These are phyloP conservation scores for Panthera tigris DNA, from an alignment of 2,113 vertebrate genomes.

Conservation along the genomic window DNA sequence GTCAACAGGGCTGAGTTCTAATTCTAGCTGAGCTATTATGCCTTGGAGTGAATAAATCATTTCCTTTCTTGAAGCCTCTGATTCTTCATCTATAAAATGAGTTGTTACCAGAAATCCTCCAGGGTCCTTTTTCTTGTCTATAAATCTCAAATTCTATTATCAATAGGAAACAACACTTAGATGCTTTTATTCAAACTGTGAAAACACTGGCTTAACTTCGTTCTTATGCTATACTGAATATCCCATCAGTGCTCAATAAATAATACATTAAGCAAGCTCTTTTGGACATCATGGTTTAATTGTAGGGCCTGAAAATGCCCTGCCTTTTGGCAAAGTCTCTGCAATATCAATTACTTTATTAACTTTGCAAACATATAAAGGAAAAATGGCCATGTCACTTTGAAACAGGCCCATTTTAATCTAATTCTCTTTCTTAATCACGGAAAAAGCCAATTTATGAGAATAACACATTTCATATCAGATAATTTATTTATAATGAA, in stretches of 20 bases:
- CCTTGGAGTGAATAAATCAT: not conserved
- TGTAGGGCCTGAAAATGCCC: conserved; percentile 51
- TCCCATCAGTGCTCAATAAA: conserved; percentile 67
- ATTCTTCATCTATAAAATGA: conserved; percentile 5
- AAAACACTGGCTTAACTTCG: conserved; percentile 18
- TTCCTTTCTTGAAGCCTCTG: not conserved
- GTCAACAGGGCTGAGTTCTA: not conserved
- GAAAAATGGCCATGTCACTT: conserved; percentile 68
- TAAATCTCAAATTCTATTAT: conserved; percentile 53
- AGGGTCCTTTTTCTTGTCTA: conserved; percentile 4
- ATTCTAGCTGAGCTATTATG: not conserved
- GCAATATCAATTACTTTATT: conserved; percentile 76
- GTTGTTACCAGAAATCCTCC: conserved; percentile 2
- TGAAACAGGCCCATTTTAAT: conserved; percentile 59
- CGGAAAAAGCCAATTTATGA: conserved; percentile 60
- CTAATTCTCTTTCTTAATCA: conserved; percentile 69
- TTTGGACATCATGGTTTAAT: conserved; percentile 70
- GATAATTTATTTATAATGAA: conserved; percentile 71
- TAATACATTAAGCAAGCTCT: conserved; percentile 71
- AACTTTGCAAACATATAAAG: conserved; percentile 67
- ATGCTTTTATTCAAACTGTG: conserved; percentile 49
- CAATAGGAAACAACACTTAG: conserved; percentile 56
- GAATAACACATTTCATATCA: conserved; percentile 66
- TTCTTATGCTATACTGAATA: conserved; percentile 24
- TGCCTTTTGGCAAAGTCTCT: conserved; percentile 68